A percentile compares a stretch with the other conserved stretches of the same genome.
These are phyloP conservation scores for Melanotaenia trifasciata DNA, from an alignment of 2,797 vertebrate species.

Conservation along the genomic window DNA sequence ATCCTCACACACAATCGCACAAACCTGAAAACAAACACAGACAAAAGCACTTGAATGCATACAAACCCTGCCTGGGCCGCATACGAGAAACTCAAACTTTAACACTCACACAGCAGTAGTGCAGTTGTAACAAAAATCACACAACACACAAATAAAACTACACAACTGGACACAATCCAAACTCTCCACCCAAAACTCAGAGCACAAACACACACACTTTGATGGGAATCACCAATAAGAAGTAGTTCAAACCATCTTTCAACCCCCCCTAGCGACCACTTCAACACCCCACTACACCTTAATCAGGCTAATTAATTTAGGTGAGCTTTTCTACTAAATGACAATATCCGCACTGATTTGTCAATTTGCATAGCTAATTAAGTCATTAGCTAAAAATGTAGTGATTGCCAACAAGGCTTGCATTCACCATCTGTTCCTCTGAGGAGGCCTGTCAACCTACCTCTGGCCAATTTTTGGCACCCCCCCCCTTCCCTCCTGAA, in stretches of 20 bases:
- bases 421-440: conserved; percentile 97
- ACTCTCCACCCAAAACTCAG: conserved; percentile 5
- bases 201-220: conserved; percentile 27
- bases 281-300: conserved; percentile 92
- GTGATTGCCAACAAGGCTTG: conserved; percentile 96
- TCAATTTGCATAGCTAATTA: conserved; percentile 99
- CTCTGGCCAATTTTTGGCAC: conserved; percentile 82
- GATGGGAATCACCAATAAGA: conserved; percentile 38
- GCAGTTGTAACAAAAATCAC: background rate
- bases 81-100: conserved; percentile 10
- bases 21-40: conserved; percentile 13
- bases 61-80: conserved; percentile 23
- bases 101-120: background rate
- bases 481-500: conserved; percentile 9
- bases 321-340: conserved; percentile 97
- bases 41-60: conserved; percentile 32
- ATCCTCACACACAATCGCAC: conserved; percentile 22
- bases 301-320: conserved; percentile 99
- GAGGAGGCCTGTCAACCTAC: conserved; percentile 92
- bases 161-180: conserved; percentile 29
- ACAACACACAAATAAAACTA: conserved; percentile 48
- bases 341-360: conserved; percentile 99
- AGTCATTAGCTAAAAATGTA: conserved; percentile 93
- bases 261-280: conserved; percentile 83
- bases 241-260: conserved; percentile 70